These are phyloP conservation scores for Hydrozoanthus gracilis DNA, from an alignment of 92 coral and sea anemone genomes.

Conservation along the genomic window DNA sequence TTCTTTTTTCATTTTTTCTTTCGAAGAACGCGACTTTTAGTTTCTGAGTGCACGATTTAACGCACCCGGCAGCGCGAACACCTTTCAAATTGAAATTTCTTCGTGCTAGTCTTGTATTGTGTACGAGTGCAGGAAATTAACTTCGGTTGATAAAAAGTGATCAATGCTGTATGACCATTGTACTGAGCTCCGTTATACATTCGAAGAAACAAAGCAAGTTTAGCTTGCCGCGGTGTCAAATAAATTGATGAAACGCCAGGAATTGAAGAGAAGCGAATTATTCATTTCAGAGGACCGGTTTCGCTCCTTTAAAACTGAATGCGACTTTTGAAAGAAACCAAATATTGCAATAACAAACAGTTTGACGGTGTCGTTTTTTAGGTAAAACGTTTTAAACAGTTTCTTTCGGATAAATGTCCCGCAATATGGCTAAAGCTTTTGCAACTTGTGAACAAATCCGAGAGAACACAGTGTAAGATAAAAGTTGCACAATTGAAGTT, in stretches of 20 bases:
- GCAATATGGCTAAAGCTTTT: too few relatives aligned
- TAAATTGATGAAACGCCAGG: neutral
- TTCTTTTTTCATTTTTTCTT: neutral
- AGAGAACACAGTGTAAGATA: neutral
- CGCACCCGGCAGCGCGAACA: neutral
- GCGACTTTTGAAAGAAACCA: neutral
- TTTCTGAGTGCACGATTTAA: neutral
- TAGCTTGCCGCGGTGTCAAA: neutral
- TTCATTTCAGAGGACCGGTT: neutral
- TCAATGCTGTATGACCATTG: conserved; percentile 5
- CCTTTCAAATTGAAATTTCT: neutral
- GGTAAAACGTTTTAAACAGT: too few relatives aligned
- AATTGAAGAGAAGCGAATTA: neutral
- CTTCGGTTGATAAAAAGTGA: neutral
- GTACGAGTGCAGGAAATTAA: conserved; percentile 31
- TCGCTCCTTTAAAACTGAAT: neutral
- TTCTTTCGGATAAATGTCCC: too few relatives aligned
- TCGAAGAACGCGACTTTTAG: neutral
- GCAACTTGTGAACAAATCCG: too few relatives aligned
- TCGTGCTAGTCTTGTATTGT: neutral
- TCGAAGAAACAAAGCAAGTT: neutral
- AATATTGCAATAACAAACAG: too few relatives aligned
- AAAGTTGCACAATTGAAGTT: neutral
- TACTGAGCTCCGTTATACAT: neutral
- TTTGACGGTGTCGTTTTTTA: too few relatives aligned